Evolutionary conservation across 2,888 invertebrate species (phyloP).

Genomic region (Andrena fulva): DNA sequence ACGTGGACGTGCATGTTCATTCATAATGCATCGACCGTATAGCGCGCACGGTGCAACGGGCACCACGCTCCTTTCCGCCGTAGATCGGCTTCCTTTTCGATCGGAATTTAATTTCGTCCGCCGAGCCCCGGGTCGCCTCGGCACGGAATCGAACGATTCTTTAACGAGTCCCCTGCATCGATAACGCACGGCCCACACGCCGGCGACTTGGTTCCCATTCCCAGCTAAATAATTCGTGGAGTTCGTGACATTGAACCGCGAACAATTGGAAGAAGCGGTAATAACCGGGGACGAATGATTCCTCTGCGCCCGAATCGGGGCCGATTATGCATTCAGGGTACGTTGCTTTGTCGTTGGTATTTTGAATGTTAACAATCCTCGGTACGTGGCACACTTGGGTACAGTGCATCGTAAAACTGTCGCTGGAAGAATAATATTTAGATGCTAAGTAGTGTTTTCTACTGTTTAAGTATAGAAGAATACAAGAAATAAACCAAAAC

Average conservation of each 20-base stretch:
- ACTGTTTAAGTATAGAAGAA: not conserved
- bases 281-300: conserved; percentile 13
- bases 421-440: not conserved
- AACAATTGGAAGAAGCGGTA: conserved; percentile 24
- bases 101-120: not conserved
- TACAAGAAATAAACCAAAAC: not conserved
- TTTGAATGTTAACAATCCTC: not conserved
- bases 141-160: not conserved
- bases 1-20: conserved; percentile 19
- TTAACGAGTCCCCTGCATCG: conserved; percentile 6
- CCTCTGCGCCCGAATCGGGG: not conserved
- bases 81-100: not conserved
- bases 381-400: not conserved
- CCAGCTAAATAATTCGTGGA: conserved; percentile 15
- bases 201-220: not conserved
- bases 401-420: not conserved
- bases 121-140: not conserved
- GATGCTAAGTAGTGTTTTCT: not conserved
- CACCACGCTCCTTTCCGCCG: too few relatives aligned
- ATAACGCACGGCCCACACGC: not conserved
- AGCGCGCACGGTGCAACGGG: not conserved
- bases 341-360: not conserved
- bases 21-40: conserved; percentile 9
- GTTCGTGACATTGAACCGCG: conserved; percentile 41
- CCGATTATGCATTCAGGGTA: conserved; percentile 30